A percentile compares a stretch with the other conserved stretches of the same genome.
These are phyloP conservation scores for Synanceia verrucosa DNA, from an alignment of 2,797 vertebrate genomes.

Conservation along the genomic window DNA sequence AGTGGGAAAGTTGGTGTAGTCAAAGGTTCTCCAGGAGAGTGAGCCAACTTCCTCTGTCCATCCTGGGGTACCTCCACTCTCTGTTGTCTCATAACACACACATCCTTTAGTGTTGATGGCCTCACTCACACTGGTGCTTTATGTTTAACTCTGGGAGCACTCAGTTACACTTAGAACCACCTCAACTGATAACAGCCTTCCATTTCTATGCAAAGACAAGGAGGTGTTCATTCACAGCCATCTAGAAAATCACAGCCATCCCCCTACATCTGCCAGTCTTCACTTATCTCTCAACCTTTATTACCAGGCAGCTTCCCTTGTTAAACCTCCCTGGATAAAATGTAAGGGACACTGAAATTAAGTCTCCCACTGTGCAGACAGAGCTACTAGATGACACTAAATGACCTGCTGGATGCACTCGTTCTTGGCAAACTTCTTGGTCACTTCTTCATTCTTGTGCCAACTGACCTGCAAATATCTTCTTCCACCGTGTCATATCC, in stretches of 20 bases:
- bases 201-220: slow-evolving; percentile 86
- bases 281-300: slow-evolving; percentile 59
- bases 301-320: slow-evolving; percentile 73
- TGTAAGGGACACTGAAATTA: slow-evolving; percentile 24
- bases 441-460: slow-evolving; percentile 59
- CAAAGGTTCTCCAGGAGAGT: slow-evolving; percentile 28
- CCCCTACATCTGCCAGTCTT: slow-evolving; percentile 48
- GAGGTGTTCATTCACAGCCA: slow-evolving; percentile 73
- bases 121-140: slow-evolving; percentile 78
- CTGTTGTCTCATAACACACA: slow-evolving; percentile 43
- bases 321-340: slow-evolving; percentile 21
- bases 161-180: slow-evolving; percentile 71
- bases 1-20: slow-evolving; percentile 23
- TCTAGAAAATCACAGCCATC: slow-evolving; percentile 51
- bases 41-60: slow-evolving; percentile 44
- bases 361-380: slow-evolving; percentile 44
- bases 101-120: slow-evolving; percentile 59
- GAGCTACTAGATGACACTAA: slow-evolving; percentile 62
- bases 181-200: slow-evolving; percentile 79
- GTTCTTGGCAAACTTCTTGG: slow-evolving; percentile 42
- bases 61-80: slow-evolving; percentile 41
- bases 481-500: slow-evolving; percentile 60
- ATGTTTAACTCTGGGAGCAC: slow-evolving; percentile 75
- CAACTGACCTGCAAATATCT: slow-evolving; percentile 61
- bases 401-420: slow-evolving; percentile 59